A percentile compares a stretch with the other conserved stretches of the same genome.
phyloP scores from a whole-genome alignment of 2,888 invertebrate genomes.

The Podabrus alpinus region DNA sequence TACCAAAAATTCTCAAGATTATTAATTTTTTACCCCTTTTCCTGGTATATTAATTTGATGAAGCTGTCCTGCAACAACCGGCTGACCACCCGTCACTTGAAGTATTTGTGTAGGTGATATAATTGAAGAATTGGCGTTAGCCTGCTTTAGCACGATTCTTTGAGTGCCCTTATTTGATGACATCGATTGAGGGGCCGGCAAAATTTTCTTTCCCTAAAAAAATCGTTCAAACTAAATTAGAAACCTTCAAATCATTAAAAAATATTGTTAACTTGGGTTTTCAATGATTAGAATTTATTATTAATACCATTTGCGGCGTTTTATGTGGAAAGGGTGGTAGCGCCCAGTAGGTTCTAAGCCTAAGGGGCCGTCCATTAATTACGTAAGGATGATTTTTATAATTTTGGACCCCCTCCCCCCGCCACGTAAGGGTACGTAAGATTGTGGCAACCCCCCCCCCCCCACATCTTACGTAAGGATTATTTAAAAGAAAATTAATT shows the following conservation, averaged over 20 bases:
- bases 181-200: constrained; percentile 63
- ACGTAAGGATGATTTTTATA: too few species aligned
- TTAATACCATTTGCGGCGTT: too few species aligned
- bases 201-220: constrained; percentile 65
- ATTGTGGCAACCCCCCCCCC: too few species aligned
- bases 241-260: too few species aligned
- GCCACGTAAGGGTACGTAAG: too few species aligned
- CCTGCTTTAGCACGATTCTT: constrained; percentile 61
- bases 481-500: too few species aligned
- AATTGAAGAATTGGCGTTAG: constrained; percentile 50
- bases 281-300: too few species aligned
- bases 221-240: constrained; percentile 31
- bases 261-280: neutral
- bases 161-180: constrained; percentile 52
- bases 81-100: constrained; percentile 49
- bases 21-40: constrained; percentile 61
- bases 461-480: too few species aligned
- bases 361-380: too few species aligned
- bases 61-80: constrained; percentile 59
- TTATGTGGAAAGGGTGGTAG: too few species aligned
- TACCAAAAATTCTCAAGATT: neutral
- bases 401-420: too few species aligned
- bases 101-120: constrained; percentile 50
- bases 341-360: too few species aligned
- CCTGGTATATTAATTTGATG: constrained; percentile 75